Base-by-base conservation (phyloP, 2,113 vertebrate species). In the Mirounga angustirostris region DNA sequence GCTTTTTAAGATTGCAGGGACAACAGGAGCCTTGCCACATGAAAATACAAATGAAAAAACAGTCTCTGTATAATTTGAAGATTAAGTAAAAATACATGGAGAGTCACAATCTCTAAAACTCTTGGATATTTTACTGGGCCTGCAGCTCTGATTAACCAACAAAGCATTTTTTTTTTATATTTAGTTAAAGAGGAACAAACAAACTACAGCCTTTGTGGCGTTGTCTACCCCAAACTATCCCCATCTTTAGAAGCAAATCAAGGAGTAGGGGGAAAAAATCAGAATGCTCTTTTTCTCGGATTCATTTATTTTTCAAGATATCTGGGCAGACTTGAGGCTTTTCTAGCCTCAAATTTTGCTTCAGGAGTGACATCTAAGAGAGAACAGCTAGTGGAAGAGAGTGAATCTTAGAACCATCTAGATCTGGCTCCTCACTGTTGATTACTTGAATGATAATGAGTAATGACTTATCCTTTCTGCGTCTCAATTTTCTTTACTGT, bases 121-220 rank as follows among this genome's bases (percentile, higher is more conserved):
- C 56, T 26, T 36, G 85, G 87, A 91, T 73, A 26, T 33, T 24
- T 76, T 58, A 19, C 50, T 24, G 73, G 30, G 11, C 26, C 71
- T n/a, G 50, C 21, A 54, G 73, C n/a, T 73, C 81, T 26, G 43
- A 91, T 58, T 30, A 91, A 61, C 40, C 78, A 91, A 80, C 83
- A 84, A 92, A 80, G 30, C 71, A 4, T 28, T 7, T 67, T 94
- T 40, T 40, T 76, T 61, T 81, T 26, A 36, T 40, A 63, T 61
- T 74, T 69, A n/a, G 36, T 67, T 71, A 91, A 98, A 97, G 96
- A 88, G 92, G 93, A 97, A 97, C 90, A 92, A 86, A 40, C 13
- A n/a, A 26, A 54, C 12, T 26, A 43, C 65, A 73, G 81, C 26
- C 67, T 67, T 54, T 83, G 78, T 56, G 92, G 81, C 85, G 94